Evolutionary conservation across 2,888 invertebrate species (phyloP), one percentile per base, ranked within the genome.

Genomic region (Agrochola circellaris): DNA sequence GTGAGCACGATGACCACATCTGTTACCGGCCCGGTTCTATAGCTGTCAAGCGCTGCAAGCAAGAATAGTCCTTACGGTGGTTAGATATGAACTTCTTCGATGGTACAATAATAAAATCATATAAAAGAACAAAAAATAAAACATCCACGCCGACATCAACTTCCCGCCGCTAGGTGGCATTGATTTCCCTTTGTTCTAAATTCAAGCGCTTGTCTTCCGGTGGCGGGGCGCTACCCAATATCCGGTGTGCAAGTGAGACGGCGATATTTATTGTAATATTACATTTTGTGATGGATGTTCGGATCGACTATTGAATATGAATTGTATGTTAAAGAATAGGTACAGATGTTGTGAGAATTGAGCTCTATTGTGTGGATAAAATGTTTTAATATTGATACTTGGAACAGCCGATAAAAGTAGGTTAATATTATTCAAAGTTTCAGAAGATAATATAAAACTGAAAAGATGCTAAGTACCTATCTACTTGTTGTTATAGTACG

Each of bases 181-280:
- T 85, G 82, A 81, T 83, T 87, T 82, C 80, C 84, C 82, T 85
- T 91, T 90, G 89, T 90, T 91, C 89, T 87, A 88, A 89, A 90
- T 89, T 89, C 88, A 84, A 86, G 84, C 86, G 85, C 73, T 75
- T 77, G 81, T 26, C 76, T 81, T 86, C 89, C 88, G 89, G 76
- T 81, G 56, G 34, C 72, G 79, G 82, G 71, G 71, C 67, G 77
- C 82, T 82, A 84, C 85, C 86, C 86, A 89, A 91, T 92, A 90
- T 91, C 89, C 89, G 88, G 82, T 85, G 86, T 76, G 85, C 8
- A 85, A 84, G 73, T 61, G 81, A 83, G 85, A 87, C 26, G 62
- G 77, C 71, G 15, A 48, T 58, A 72, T 61, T 76, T 82, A 62
- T 81, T 70, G 54, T 62, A 71, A 68, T 73, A 71, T 75, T 73